Conservation (phyloP, 2,797 vertebrate genomes). For the Meriones psammophilus region DNA sequence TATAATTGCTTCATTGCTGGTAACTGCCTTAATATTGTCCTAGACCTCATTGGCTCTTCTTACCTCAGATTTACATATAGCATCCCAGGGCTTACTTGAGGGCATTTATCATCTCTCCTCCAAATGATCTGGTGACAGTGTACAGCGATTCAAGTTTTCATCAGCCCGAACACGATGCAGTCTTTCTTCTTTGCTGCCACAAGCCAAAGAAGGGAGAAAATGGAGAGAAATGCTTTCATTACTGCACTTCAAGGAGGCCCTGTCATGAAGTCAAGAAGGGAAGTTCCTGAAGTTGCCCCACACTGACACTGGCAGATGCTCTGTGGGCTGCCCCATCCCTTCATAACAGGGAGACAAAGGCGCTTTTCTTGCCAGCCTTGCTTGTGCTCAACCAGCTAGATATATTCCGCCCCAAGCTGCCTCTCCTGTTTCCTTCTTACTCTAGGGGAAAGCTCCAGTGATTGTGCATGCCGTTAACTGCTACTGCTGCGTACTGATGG, state of each 20-base stretch:
- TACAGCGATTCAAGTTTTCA: conserved; percentile 74
- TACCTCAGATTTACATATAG: conserved; percentile 78
- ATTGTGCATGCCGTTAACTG: background rate
- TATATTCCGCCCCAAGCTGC: background rate
- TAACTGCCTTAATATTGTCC: conserved; percentile 73
- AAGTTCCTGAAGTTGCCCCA: background rate
- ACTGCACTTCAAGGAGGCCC: conserved; percentile 73
- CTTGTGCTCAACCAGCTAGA: background rate
- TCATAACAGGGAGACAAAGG: background rate
- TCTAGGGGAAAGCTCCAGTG: background rate
- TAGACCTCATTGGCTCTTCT: conserved; percentile 73
- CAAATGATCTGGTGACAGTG: conserved; percentile 77
- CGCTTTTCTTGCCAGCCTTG: background rate
- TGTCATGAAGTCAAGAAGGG: conserved; percentile 49
- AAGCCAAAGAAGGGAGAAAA: conserved; percentile 71
- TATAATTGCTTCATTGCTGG: conserved; percentile 79
- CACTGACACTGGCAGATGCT: conserved; percentile 29
- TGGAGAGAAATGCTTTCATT: conserved; percentile 57
- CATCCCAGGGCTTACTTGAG: conserved; percentile 81
- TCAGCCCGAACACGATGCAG: conserved; percentile 65
- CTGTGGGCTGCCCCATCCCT: background rate
- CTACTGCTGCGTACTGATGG: background rate
- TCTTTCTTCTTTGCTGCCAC: conserved; percentile 80
- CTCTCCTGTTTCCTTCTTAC: background rate
- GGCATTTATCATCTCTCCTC: conserved; percentile 77